Evolutionary conservation across 1,140 invertebrate genomes (phyloP).

Genomic region (Diorhabda elongata): DNA sequence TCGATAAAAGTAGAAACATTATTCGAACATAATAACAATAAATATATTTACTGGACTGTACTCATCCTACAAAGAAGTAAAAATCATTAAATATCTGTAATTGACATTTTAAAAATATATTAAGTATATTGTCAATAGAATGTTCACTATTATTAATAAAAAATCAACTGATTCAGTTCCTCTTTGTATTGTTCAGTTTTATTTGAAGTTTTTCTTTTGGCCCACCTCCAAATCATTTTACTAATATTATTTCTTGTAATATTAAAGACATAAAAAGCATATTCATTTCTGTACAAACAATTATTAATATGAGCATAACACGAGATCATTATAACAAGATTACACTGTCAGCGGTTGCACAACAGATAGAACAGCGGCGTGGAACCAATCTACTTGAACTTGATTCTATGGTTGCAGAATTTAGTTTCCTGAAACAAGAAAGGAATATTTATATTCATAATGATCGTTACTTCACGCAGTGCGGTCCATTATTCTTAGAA

Average conservation of each 20-base stretch:
- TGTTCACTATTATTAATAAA: too few species aligned
- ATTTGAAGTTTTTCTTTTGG: background rate
- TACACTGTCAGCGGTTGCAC: conserved; percentile 38
- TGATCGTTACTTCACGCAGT: too few species aligned
- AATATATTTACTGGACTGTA: too few species aligned
- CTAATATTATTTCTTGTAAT: conserved; percentile 20
- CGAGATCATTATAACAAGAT: conserved; percentile 41
- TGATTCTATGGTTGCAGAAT: conserved; percentile 21
- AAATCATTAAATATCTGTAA: too few species aligned
- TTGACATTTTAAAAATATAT: too few species aligned
- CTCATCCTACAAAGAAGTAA: too few species aligned
- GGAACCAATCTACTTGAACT: conserved; percentile 22
- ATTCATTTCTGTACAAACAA: conserved; percentile 42
- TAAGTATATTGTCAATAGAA: too few species aligned
- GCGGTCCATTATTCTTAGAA: too few species aligned
- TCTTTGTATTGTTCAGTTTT: too few species aligned
- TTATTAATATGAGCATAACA: conserved; percentile 41
- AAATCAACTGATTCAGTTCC: too few species aligned
- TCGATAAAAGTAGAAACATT: too few species aligned
- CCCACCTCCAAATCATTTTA: background rate
- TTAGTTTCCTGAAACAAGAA: conserved; percentile 28
- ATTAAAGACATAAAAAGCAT: conserved; percentile 22
- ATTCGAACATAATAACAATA: too few species aligned
- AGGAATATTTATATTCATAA: background rate
- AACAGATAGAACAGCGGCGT: conserved; percentile 31